phyloP scores from a whole-genome alignment of 2,888 invertebrate species.

The Calameuta filiformis region DNA sequence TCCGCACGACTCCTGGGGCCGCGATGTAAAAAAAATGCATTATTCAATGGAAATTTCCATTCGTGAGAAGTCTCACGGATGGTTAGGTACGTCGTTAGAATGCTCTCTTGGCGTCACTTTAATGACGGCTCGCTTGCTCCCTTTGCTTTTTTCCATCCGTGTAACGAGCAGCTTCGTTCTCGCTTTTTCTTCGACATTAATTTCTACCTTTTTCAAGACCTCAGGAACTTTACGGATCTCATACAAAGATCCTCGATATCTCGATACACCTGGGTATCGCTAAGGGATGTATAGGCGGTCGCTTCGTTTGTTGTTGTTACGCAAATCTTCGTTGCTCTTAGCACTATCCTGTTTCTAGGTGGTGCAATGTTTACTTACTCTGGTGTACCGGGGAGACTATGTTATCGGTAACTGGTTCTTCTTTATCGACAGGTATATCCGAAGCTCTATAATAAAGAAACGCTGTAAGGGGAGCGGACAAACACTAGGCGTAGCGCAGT shows the following conservation, averaged over 20 bases:
- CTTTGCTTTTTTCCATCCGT: slow-evolving; percentile 42
- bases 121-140: slow-evolving; percentile 51
- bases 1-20: background rate
- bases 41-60: slow-evolving; percentile 60
- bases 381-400: too few species aligned
- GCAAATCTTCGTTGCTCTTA: too few species aligned
- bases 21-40: slow-evolving; percentile 46
- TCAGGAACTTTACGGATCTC: background rate
- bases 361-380: too few species aligned
- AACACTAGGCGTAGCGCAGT: slow-evolving; percentile 6
- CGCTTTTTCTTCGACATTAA: slow-evolving; percentile 14
- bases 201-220: background rate
- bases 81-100: slow-evolving; percentile 57
- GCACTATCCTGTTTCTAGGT: too few species aligned
- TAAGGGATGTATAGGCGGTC: too few species aligned
- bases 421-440: too few species aligned
- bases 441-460: background rate
- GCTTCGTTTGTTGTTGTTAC: too few species aligned
- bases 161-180: slow-evolving; percentile 43
- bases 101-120: slow-evolving; percentile 59
- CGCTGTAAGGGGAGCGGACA: background rate
- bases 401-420: too few species aligned
- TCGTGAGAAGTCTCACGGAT: slow-evolving; percentile 52
- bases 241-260: background rate
- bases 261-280: background rate